Percentiles rank a stretch among this genome's conserved stretches.
Conservation (phyloP, 2,113 vertebrate genomes). For the Phoenicopterus ruber region DNA sequence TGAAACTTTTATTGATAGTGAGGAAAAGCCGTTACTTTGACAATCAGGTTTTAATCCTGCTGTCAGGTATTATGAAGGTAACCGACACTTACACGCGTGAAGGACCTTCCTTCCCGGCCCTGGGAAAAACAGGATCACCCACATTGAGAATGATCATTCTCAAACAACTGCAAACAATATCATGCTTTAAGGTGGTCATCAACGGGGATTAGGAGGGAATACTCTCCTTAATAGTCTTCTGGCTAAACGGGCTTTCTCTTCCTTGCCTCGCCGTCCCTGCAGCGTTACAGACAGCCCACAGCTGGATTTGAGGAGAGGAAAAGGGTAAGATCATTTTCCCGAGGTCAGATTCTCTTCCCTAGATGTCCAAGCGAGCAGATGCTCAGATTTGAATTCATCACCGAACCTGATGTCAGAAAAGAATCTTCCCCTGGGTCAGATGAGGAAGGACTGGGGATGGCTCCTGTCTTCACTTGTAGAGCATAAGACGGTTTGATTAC, state of each 20-base stretch:
- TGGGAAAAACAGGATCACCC: not conserved
- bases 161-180: not conserved
- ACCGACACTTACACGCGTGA: not conserved
- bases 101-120: not conserved
- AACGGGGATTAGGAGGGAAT: not conserved
- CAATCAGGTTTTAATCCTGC: not conserved
- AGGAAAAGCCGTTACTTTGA: not conserved
- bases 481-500: not conserved
- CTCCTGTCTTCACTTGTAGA: not conserved
- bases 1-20: not conserved
- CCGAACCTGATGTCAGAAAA: not conserved
- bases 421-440: not conserved
- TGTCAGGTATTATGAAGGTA: not conserved
- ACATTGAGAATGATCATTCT: not conserved
- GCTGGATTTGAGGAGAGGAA: not conserved
- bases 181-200: not conserved
- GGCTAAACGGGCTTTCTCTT: not conserved
- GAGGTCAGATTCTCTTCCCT: not conserved
- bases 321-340: not conserved
- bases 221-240: not conserved
- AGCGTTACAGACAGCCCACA: not conserved
- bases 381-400: not conserved
- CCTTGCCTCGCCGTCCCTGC: not conserved
- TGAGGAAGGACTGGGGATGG: not conserved
- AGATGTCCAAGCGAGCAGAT: rapidly evolving